Base-by-base conservation (phyloP, 2,797 vertebrate genomes). In the Podarcis lilfordi region DNA sequence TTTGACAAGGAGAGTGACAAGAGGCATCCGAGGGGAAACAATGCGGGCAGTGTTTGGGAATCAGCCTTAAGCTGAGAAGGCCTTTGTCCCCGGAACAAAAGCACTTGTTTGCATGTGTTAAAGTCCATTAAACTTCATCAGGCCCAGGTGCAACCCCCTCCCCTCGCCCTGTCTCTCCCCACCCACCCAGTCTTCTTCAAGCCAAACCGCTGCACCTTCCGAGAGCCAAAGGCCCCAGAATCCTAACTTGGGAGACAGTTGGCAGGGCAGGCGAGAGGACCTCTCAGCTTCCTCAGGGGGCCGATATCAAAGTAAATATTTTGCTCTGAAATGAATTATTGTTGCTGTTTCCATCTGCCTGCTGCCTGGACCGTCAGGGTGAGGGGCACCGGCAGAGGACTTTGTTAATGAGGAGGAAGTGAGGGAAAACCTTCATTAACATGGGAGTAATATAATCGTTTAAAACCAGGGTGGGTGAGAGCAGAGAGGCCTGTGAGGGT, bases 1-100 rank as follows among this genome's bases (percentile, higher is more conserved):
- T 97, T 97, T 97, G 96, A 98, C 98, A 98, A 98, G 97, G 96
- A 97, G 97, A 97, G 97, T 98, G 98, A 98, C 98, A 97, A 98
- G 98, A 98, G 96, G 98, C 97, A 97, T 97, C 92, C 94, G 97
- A 97, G 98, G 97, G 98, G 98, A 98, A 98, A 98, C 97, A 97
- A 98, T 97, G 96, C 96, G 93, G 96, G 95, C 97, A 98, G 97
- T 98, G 98, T 98, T 96, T 94, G 96, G 96, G 97, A 96, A 97
- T 88, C 89, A 96, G 97, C 96, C 96, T 95, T 89, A 96, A 97
- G 96, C 96, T 92, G 95, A 95, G 94, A 95, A 96, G 96, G 95
- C 96, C 96, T 98, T 98, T 98, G 98, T 98, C 95, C 96, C 77
- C 35, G 64, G 76, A 98, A 98, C 98, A 98, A 99, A 98, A 98